A percentile compares a stretch with the other conserved stretches of the same genome.
Evolutionary conservation across 2,888 invertebrate species (phyloP).

Genomic region (Noctua comes): DNA sequence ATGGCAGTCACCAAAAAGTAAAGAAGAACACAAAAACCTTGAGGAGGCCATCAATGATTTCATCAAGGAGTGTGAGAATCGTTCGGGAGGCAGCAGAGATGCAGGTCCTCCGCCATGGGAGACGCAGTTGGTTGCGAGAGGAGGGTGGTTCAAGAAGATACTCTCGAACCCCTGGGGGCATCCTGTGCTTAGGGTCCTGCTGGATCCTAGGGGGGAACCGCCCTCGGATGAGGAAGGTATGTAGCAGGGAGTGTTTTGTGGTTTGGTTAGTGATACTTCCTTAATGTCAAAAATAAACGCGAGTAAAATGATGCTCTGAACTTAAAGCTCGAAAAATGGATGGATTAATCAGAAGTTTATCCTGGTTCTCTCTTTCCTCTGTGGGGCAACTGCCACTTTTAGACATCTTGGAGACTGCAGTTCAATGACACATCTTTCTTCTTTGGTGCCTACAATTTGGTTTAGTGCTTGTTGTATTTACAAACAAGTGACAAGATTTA

Average conservation of each 20-base stretch:
- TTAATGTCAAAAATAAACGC: no score
- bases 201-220: constrained; percentile 89
- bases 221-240: constrained; percentile 80
- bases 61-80: constrained; percentile 78
- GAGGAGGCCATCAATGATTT: constrained; percentile 78
- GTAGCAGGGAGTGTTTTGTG: constrained; percentile 5
- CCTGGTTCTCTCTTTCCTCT: not conserved
- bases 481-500: not conserved
- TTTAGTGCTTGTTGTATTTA: not conserved
- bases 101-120: constrained; percentile 80
- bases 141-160: constrained; percentile 89
- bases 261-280: not conserved
- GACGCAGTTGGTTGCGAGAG: constrained; percentile 86
- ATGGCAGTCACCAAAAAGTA: constrained; percentile 81
- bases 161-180: constrained; percentile 90
- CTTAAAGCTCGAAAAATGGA: not conserved
- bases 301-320: not conserved
- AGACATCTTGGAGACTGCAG: constrained; percentile 1
- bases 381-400: not conserved
- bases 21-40: constrained; percentile 78
- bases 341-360: not conserved
- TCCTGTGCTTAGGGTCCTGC: constrained; percentile 89
- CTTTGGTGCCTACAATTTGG: not conserved
- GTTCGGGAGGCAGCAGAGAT: constrained; percentile 76
- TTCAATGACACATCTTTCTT: not conserved